phyloP scores from a whole-genome alignment of 2,888 invertebrate species.

The Thereva unica region DNA sequence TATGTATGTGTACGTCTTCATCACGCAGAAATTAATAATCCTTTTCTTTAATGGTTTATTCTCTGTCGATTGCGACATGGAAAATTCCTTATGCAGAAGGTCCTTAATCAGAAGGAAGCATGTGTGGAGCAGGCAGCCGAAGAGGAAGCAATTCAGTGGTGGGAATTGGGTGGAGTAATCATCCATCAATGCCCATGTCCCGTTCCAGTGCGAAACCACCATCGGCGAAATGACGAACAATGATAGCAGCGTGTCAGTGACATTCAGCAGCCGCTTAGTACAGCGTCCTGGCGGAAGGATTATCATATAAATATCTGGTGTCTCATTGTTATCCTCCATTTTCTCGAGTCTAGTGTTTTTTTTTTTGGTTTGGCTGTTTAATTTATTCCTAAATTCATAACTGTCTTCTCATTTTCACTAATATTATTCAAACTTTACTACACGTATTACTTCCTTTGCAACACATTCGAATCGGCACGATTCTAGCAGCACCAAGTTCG shows the following conservation, averaged over 20 bases:
- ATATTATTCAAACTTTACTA: no score
- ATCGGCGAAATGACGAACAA: constrained; percentile 53
- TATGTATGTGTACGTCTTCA: constrained; percentile 57
- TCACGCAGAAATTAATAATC: constrained; percentile 35
- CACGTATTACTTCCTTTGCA: no score
- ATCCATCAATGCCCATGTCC: constrained; percentile 62
- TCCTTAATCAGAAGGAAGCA: constrained; percentile 64
- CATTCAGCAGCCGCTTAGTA: constrained; percentile 42
- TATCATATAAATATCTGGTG: constrained; percentile 21
- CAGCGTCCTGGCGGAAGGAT: constrained; percentile 40
- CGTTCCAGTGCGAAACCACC: constrained; percentile 63
- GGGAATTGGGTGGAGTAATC: constrained; percentile 57
- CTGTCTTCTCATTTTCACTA: no score
- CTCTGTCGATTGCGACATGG: constrained; percentile 36
- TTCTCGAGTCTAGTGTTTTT: neutral
- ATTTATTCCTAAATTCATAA: neutral
- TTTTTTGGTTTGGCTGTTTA: neutral
- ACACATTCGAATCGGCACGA: no score
- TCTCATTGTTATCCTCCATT: neutral
- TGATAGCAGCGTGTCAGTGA: constrained; percentile 41
- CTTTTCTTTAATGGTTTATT: constrained; percentile 34
- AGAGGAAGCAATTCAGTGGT: constrained; percentile 53
- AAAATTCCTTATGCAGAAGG: constrained; percentile 49
- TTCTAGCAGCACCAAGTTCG: no score
- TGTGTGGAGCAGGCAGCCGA: constrained; percentile 63